Evolutionary conservation across 2,113 vertebrate genomes (phyloP), one percentile per base, ranked within the genome.

Genomic region (Notechis scutatus): DNA sequence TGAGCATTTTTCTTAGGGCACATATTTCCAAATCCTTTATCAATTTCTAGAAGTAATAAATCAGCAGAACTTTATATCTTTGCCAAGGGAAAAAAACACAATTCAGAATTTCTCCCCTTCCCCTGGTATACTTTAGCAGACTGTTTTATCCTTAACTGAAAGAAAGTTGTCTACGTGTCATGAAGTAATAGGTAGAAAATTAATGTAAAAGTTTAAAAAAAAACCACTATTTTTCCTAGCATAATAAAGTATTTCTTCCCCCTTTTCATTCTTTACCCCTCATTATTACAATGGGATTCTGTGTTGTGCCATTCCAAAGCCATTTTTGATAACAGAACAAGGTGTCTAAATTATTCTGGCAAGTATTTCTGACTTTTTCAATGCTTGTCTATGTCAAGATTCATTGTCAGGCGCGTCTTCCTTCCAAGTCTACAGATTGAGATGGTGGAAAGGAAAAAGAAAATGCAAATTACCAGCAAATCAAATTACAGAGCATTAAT

Each of bases 401-500:
- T 96, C 88, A 94, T 85, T 91, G 93, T 61, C 93, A 94, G 92
- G 88, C 61, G 61, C 87, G 90, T 93, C 74, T 92, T 93, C 74
- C 85, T 95, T 81, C 85, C 90, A 92, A 81, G 54, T 96, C 88
- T 57, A 95, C 52, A 93, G 93, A 61, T 92, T 92, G 39, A 89
- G 95, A 34, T 93, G 91, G 29, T 92, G 90, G 54, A 93, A 91
- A 93, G 90, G 90, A 88, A 94, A 5, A 1, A 1, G 8, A 2
- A 39, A 94, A 95, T 87, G 92, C 0, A 89, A 93, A 95, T 90
- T 91, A 90, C 92, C 91, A 95, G 92, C 81, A 95, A 95, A 93
- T 93, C 92, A 95, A 94, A 96, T 96, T 95, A 94, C 86, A 90
- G 92, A 94, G 87, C 94, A 96, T 94, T 94, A 96, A 93, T 95